Conservation (phyloP, 2,113 vertebrate species). For the Actenoides hombroni region DNA sequence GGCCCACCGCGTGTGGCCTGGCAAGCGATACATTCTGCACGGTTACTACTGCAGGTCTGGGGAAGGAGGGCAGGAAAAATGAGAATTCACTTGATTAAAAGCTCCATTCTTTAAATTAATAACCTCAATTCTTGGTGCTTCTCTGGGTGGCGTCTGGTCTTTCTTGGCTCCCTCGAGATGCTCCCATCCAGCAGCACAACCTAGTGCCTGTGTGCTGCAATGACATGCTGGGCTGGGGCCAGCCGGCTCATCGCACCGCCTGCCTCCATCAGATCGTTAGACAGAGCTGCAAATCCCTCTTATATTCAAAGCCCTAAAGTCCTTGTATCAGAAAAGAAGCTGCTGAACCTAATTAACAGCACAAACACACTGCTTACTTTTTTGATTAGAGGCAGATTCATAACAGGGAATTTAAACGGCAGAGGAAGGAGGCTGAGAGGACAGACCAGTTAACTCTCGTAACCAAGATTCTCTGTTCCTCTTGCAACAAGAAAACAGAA, state of each 20-base stretch:
- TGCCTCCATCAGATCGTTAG: not conserved
- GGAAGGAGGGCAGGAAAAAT: not conserved
- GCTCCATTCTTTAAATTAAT: not conserved
- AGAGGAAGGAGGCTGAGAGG: not conserved
- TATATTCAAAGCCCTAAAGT: not conserved
- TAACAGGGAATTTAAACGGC: not conserved
- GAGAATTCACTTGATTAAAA: not conserved
- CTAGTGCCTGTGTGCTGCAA: conserved; percentile 6
- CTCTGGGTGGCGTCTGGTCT: not conserved
- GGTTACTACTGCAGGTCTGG: not conserved
- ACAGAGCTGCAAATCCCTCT: not conserved
- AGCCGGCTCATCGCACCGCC: not conserved
- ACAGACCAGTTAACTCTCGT: not conserved
- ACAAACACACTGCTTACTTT: not conserved
- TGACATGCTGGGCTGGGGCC: not conserved
- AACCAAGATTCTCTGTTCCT: not conserved
- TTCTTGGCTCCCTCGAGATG: not conserved
- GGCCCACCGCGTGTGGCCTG: not conserved
- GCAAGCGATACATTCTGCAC: fast-evolving
- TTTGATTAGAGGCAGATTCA: not conserved
- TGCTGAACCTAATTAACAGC: not conserved
- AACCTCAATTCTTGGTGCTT: not conserved
- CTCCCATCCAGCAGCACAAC: not conserved
- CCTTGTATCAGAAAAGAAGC: not conserved
- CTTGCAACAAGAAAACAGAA: not conserved